phyloP scores from a whole-genome alignment of 2,888 invertebrate species.

The Macaria liturata region DNA sequence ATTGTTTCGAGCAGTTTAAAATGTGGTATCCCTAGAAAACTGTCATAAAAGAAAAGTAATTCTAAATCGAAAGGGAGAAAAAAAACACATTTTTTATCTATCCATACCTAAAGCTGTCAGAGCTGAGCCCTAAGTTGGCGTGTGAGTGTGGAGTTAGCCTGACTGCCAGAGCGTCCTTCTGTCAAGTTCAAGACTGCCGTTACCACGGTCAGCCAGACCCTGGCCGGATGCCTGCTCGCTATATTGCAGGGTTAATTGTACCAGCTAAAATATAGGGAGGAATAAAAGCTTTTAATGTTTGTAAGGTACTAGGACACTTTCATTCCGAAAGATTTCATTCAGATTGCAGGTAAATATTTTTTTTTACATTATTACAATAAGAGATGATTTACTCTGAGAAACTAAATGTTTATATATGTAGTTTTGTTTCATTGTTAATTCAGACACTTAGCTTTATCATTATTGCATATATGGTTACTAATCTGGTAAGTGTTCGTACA shows the following conservation, averaged over 20 bases:
- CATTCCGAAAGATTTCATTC: too few relatives aligned
- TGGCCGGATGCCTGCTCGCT: conserved; percentile 6
- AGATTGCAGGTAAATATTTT: too few relatives aligned
- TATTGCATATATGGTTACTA: too few relatives aligned
- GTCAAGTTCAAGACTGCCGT: conserved; percentile 33
- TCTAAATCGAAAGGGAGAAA: background rate
- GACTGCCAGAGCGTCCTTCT: conserved; percentile 31
- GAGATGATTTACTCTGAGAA: too few relatives aligned
- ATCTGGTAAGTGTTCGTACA: too few relatives aligned
- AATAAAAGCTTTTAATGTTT: conserved; percentile 2
- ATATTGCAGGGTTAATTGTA: conserved; percentile 7
- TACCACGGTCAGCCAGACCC: conserved; percentile 2
- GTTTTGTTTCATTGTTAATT: too few relatives aligned
- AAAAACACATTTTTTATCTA: background rate
- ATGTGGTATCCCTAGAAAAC: too few relatives aligned
- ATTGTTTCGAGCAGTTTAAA: too few relatives aligned
- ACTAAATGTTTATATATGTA: too few relatives aligned
- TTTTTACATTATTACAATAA: too few relatives aligned
- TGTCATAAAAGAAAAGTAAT: too few relatives aligned
- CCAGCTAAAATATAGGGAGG: background rate
- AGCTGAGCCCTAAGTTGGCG: conserved; percentile 22
- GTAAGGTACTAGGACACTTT: background rate
- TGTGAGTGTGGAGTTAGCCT: conserved; percentile 31
- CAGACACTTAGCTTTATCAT: too few relatives aligned
- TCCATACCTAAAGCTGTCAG: background rate